Base-by-base conservation (phyloP, 2,888 invertebrate species). In the Sphaeridia pumilis region DNA sequence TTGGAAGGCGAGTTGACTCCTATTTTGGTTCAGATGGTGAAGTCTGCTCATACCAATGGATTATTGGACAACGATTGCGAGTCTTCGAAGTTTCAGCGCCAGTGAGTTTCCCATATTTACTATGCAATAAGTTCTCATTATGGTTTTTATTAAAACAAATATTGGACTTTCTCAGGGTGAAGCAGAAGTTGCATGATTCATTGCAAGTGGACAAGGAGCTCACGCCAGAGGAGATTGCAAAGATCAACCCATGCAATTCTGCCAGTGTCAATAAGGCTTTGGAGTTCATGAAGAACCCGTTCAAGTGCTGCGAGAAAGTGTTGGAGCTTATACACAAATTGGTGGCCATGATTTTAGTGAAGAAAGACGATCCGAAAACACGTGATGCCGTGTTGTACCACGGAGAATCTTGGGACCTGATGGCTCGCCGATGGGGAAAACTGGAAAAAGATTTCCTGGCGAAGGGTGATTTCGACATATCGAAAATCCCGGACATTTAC, bases 11-110 rank as follows among this genome's bases (percentile, higher is more conserved):
- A 99, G 72, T 76, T 99, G 35, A 95, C 98, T 0, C 98, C 98
- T 0, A 99, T 99, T 69, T 74, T 99, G 44, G 97, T 97, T 46
- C 98, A 98, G 73, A 98, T 98, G 97, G 97, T 99, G 34, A 98
- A 98, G 71, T 94, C 94, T 60, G 97, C 97, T 24, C 97, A 98
- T 69, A 99, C 97, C 0, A 97, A 98, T 75, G 97, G 97, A 63
- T 69, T 77, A 76, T 74, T 99, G 42, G 98, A 99, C 69, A 97
- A 98, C 68, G 97, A 98, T 70, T 94, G 94, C 68, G 95, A 97
- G 70, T 92, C 90, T 17, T 88, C 88, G 67, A 92, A 92, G 72
- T 87, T 87, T 70, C 92, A 92, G 70, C 88, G 89, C 70, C 85
- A 89, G 89, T 89, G 70, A 79, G 83, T 75, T 35, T 34, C 21